Conservation (phyloP, 1,140 invertebrate genomes). For the Scaptomyza graminum region DNA sequence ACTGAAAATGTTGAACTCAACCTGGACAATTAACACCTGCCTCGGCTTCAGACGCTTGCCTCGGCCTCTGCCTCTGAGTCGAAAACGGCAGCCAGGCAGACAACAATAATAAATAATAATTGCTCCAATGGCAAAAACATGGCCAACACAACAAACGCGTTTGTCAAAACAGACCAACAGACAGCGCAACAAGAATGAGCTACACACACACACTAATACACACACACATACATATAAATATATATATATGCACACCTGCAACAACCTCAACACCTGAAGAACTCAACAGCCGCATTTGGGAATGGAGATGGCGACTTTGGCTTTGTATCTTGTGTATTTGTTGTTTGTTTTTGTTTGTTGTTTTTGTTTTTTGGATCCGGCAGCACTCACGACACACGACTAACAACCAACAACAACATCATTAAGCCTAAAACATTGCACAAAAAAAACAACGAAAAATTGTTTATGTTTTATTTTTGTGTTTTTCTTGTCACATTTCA, state of each 20-base stretch:
- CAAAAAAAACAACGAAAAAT: too few relatives aligned
- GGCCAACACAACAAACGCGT: slow-evolving; percentile 64
- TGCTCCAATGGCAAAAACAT: slow-evolving; percentile 70
- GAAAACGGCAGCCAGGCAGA: slow-evolving; percentile 46
- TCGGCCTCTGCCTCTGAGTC: neutral
- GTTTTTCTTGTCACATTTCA: slow-evolving; percentile 26
- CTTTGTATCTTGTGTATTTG: slow-evolving; percentile 22
- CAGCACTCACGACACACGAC: slow-evolving; percentile 62
- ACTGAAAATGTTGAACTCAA: slow-evolving; percentile 5
- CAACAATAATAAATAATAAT: slow-evolving; percentile 74
- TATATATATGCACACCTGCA: slow-evolving; percentile 15
- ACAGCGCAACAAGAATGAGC: slow-evolving; percentile 1
- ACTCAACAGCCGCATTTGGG: slow-evolving; percentile 3
- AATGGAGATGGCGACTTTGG: slow-evolving; percentile 22
- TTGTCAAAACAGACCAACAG: slow-evolving; percentile 44
- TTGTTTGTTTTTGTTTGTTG: neutral
- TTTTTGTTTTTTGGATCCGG: slow-evolving; percentile 18
- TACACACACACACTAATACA: slow-evolving; percentile 19
- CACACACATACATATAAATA: slow-evolving; percentile 28
- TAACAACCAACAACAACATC: slow-evolving; percentile 58
- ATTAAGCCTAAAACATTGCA: slow-evolving; percentile 37
- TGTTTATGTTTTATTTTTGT: neutral
- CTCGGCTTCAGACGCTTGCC: neutral
- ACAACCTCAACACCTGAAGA: slow-evolving; percentile 45
- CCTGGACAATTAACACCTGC: slow-evolving; percentile 70